Base-by-base conservation (phyloP, 1,140 invertebrate species). In the Sesamia nonagrioides region DNA sequence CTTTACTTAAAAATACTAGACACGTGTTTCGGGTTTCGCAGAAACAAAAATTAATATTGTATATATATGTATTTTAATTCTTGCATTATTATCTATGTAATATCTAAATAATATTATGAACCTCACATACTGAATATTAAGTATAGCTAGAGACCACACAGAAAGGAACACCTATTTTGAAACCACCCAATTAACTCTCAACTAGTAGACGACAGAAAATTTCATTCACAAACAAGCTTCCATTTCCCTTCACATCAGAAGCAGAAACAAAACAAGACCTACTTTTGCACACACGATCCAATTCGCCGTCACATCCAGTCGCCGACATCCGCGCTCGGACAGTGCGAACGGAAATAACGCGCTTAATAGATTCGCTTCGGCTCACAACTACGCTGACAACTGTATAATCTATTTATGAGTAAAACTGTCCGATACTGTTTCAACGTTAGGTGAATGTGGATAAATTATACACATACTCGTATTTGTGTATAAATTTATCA, bases 401-500 rank as follows among this genome's bases (percentile, higher is more conserved):
- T 85, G 86, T 85, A 82, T 94, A 91, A 94, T 93, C 91, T 93
- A 92, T 94, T 93, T 94, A 94, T 92, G 89, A 88, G 84, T 84
- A 84, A 88, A 89, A 90, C 84, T 83, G 80, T 40, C 78, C 82
- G 82, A 81, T 33, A 78, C 80, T 83, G 84, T 85, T 86, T 83
- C 63, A n/a, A 56, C 52, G 50, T 15, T 75, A 48, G 48, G 42
- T 48, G 17, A 2, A 42, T 13, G 6, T 58, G 17, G 11, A 33
- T 48, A 68, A 13, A 27, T 45, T 7, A 18, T 13, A 18, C 17
- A 40, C 21, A 18, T n/a, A 3, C 27, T 27, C 33, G n/a, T 42
- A 15, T 17, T 27, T 5, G 7, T 54, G 13, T 48, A 2, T 56
- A 27, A 21, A 9, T 6, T 45, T n/a, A 61, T 13, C 6, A 33